phyloP scores from a whole-genome alignment of 2,113 vertebrate species.

The Sebastes schlegelii region DNA sequence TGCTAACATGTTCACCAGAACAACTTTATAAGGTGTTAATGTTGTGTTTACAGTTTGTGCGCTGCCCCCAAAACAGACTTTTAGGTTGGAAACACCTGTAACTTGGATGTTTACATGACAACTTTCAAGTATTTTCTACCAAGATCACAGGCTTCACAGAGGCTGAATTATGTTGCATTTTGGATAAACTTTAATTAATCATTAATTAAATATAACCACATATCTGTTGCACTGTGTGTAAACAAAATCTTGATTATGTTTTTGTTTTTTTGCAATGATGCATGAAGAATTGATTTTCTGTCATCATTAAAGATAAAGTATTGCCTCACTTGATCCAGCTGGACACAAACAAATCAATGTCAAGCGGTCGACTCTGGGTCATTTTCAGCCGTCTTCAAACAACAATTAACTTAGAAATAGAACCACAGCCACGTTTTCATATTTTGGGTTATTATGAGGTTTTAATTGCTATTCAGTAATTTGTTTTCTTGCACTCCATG shows the following conservation, averaged over 20 bases:
- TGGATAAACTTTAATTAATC: background rate
- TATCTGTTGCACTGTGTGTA: background rate
- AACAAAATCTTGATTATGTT: conserved; percentile 29
- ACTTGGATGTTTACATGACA: background rate
- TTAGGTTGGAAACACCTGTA: background rate
- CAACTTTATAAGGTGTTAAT: background rate
- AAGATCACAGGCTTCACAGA: background rate
- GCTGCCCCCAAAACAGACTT: background rate
- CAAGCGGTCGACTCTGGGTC: background rate
- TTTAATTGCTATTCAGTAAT: no score
- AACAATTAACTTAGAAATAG: background rate
- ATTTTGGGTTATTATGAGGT: no score
- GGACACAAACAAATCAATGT: conserved; percentile 47
- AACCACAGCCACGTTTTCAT: no score
- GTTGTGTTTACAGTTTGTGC: background rate
- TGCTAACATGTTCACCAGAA: background rate
- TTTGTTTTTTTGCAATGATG: conserved; percentile 9
- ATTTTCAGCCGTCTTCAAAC: background rate
- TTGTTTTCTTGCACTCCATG: no score
- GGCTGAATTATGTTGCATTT: background rate
- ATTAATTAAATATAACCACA: background rate
- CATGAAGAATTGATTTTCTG: conserved; percentile 43
- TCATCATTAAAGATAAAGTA: conserved; percentile 26
- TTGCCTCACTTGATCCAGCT: conserved; percentile 4
- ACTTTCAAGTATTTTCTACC: background rate